A percentile compares a stretch with the other conserved stretches of the same genome.
phyloP scores from a whole-genome alignment of 2,797 vertebrate species.

The Acrossocheilus fasciatus region DNA sequence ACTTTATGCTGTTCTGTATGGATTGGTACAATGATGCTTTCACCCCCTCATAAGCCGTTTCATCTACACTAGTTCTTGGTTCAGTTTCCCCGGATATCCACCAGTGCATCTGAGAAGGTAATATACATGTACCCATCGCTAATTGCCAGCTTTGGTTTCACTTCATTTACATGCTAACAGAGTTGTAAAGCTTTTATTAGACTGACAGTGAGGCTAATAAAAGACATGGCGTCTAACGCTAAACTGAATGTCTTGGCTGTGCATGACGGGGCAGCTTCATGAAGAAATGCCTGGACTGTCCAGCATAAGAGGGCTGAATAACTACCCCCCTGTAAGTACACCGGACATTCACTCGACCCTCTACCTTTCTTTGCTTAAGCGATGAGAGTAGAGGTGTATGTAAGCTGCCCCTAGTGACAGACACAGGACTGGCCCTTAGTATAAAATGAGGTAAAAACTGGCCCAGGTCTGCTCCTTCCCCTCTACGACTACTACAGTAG shows the following conservation, averaged over 20 bases:
- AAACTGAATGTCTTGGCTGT: neutral
- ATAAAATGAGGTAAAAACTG: slow-evolving; percentile 49
- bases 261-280: neutral
- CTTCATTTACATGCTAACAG: neutral
- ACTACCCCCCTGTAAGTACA: neutral
- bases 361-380: neutral
- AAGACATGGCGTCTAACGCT: neutral
- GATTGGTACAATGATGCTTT: neutral
- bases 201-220: slow-evolving; percentile 6
- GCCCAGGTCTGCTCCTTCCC: slow-evolving; percentile 11
- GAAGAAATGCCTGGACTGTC: neutral
- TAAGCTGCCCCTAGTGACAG: slow-evolving; percentile 11
- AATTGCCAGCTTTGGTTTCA: slow-evolving; percentile 47
- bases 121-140: slow-evolving; percentile 26
- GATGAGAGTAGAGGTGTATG: neutral
- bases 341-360: neutral
- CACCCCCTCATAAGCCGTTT: neutral
- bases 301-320: neutral
- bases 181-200: slow-evolving; percentile 9
- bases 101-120: slow-evolving; percentile 3
- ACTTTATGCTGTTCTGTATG: neutral
- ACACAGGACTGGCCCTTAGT: neutral
- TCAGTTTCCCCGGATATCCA: neutral
- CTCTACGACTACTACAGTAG: neutral
- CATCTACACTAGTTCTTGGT: neutral